Conservation (phyloP, 2,888 invertebrate genomes). For the Eulithis testata region DNA sequence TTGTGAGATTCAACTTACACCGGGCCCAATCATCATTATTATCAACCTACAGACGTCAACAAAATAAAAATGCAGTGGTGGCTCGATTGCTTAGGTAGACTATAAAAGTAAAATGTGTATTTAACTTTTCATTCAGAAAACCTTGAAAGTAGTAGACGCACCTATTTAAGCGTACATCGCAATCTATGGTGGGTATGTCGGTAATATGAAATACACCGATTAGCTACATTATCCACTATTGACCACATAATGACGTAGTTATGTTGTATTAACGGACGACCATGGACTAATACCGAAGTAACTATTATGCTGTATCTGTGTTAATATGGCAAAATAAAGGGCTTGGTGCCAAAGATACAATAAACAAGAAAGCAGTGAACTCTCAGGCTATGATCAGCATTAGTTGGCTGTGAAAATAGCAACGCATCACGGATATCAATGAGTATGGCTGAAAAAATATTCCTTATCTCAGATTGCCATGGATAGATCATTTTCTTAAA, state of each 20-base stretch:
- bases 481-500: no score
- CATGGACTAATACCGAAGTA: constrained; percentile 35
- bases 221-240: constrained; percentile 54
- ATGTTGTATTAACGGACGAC: constrained; percentile 43
- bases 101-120: no score
- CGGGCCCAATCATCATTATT: no score
- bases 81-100: no score
- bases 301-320: constrained; percentile 30
- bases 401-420: no score
- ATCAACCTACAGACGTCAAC: no score
- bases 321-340: constrained; percentile 49
- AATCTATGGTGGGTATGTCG: constrained; percentile 19
- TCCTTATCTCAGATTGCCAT: no score
- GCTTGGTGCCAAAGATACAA: constrained; percentile 24
- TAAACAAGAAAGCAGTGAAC: not conserved
- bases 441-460: no score
- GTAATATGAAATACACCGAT: constrained; percentile 49
- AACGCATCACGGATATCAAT: no score
- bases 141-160: not conserved
- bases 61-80: no score
- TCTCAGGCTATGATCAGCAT: no score
- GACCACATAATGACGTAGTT: constrained; percentile 53
- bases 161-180: constrained; percentile 2
- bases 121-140: not conserved
- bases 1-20: no score